Conservation (phyloP, 2,797 vertebrate genomes). For the Phataginus tetradactyla region DNA sequence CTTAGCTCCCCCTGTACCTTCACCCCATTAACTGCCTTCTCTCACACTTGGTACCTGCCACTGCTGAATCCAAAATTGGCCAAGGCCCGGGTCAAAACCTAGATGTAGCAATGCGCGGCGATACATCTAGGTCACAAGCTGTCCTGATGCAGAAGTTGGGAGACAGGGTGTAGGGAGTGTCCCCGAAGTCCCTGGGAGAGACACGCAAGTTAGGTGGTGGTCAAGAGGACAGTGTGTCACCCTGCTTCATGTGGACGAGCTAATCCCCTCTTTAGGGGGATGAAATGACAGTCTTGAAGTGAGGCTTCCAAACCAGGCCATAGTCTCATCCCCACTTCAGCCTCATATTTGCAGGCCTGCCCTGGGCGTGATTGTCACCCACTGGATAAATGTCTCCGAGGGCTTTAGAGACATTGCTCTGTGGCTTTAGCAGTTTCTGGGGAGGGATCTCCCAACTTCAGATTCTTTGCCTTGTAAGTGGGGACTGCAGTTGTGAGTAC, state of each 20-base stretch:
- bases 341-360: background rate
- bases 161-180: background rate
- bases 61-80: background rate
- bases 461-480: background rate
- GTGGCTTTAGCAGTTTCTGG: background rate
- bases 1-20: background rate
- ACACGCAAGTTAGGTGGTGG: background rate
- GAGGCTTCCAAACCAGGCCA: background rate
- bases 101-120: background rate
- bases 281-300: background rate
- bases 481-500: too few relatives aligned
- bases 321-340: background rate
- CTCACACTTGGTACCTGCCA: fast-evolving
- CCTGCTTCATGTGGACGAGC: fast-evolving
- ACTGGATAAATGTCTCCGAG: background rate
- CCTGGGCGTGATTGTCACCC: background rate
- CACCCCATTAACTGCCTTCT: background rate
- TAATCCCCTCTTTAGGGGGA: background rate
- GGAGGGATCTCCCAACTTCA: background rate
- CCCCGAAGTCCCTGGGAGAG: background rate
- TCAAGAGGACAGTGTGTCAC: background rate
- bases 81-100: background rate
- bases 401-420: background rate
- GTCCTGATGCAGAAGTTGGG: background rate
- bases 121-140: background rate